Base-by-base conservation (phyloP, 2,888 invertebrate genomes). In the Phania funesta region DNA sequence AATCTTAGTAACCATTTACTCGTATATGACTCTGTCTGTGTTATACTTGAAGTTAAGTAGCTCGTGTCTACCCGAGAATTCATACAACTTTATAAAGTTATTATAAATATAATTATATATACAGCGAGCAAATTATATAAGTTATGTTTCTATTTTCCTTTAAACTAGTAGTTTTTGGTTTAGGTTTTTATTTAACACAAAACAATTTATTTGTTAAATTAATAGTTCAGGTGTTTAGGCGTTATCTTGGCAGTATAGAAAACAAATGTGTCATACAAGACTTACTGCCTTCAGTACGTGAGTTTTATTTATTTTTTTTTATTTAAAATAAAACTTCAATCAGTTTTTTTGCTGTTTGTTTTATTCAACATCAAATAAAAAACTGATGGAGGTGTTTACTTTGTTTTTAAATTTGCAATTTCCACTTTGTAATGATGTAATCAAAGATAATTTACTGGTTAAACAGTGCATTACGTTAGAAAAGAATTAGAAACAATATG, bases 371-470 rank as follows among this genome's bases (percentile, higher is more conserved):
- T 22, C 32, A 46, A 32, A 54, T 8, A 41, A 56, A 32, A 56
- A 68, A 32, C 35, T 44, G 18, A 52, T 6, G 41, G 11, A 73
- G 41, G 62, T 44, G 62, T 73, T 60, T 38, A 22, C 11, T 50
- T 62, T 62, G 13, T n/a, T 65, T 75, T 70, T 60, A 65, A 58
- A 65, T 38, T 71, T 76, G 71, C 54, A 75, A 62, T 71, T 6
- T 18, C 9, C 8, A 7, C 29, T 48, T 67, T 35, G 16, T 62
- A 54, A 71, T 76, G 76, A 80, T 80, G 80, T 71, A 76, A 80
- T 80, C 80, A 80, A 52, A 60, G 38, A 48, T 67, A 75, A 75
- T 67, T 75, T 75, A 67, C 67, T 67, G 67, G 58, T 67, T 56
- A 50, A 75, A 75, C 67, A 67, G 48, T 50, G 58, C 67, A 68